phyloP scores from a whole-genome alignment of 2,888 invertebrate genomes.

The Metacarcinus magister region DNA sequence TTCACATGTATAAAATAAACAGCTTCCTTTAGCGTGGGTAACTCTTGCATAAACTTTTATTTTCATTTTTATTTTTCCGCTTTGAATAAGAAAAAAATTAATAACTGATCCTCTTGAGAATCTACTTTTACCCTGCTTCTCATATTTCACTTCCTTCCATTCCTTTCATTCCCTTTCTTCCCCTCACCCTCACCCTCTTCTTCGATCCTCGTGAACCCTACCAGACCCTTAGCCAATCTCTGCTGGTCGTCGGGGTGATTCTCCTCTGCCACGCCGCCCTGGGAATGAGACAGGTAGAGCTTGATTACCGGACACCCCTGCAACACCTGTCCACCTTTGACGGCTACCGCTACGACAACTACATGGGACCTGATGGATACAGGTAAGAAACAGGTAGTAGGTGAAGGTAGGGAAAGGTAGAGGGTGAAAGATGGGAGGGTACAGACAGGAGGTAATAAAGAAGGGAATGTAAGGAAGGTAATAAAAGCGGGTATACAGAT shows the following conservation, averaged over 20 bases:
- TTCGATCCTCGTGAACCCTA: neutral
- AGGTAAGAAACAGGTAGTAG: conserved; percentile 51
- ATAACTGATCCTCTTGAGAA: neutral
- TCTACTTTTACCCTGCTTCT: neutral
- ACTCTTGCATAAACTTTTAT: neutral
- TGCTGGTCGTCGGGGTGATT: neutral
- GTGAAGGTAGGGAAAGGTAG: neutral
- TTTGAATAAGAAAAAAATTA: neutral
- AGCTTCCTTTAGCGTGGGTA: neutral
- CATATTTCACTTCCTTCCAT: conserved; percentile 3
- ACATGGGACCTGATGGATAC: conserved; percentile 69
- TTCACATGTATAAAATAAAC: no score
- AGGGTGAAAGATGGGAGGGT: neutral
- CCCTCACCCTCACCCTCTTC: conserved; percentile 41
- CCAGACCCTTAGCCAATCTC: neutral
- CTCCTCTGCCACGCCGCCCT: neutral
- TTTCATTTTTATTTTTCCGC: neutral
- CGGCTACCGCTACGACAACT: conserved; percentile 70
- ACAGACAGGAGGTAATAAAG: neutral
- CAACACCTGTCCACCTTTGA: conserved; percentile 73
- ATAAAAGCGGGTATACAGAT: neutral
- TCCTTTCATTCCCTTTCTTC: conserved; percentile 12
- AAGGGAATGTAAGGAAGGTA: neutral
- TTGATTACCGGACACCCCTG: conserved; percentile 54
- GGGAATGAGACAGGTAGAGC: conserved; percentile 43